Evolutionary conservation across 2,113 vertebrate species (phyloP).

Genomic region (Eretmochelys imbricata): DNA sequence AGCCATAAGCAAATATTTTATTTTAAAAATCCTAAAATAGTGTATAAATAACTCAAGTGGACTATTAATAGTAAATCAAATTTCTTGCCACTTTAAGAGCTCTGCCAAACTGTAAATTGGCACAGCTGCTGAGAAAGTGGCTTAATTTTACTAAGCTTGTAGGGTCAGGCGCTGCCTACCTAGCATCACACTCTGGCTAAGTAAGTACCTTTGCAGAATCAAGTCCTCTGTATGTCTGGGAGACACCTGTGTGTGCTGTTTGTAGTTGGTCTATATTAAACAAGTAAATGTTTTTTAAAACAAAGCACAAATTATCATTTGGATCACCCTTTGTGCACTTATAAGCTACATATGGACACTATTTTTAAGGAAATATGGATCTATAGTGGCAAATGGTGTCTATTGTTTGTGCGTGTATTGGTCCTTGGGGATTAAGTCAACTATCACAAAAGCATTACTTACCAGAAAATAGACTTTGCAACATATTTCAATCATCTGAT

Average conservation of each 20-base stretch:
- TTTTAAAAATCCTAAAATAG: neutral
- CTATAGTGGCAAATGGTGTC: neutral
- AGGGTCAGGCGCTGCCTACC: too few relatives aligned
- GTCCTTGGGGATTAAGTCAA: neutral
- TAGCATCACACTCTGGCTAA: too few relatives aligned
- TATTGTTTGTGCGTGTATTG: neutral
- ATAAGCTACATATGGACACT: neutral
- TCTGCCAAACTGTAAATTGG: too few relatives aligned
- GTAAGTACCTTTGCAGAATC: neutral
- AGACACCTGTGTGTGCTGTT: neutral
- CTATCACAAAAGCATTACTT: neutral
- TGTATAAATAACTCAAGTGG: neutral
- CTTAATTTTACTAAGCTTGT: too few relatives aligned
- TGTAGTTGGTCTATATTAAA: neutral
- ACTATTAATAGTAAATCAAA: neutral
- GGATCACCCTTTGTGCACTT: neutral
- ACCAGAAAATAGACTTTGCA: neutral
- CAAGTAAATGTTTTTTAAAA: neutral
- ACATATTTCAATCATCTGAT: neutral
- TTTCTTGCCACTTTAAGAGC: too few relatives aligned
- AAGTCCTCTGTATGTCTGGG: neutral
- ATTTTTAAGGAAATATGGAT: neutral
- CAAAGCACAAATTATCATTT: neutral
- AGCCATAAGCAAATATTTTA: neutral
- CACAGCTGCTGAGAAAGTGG: too few relatives aligned